Conservation (phyloP, 2,888 invertebrate species). For the Dryobotodes eremita region DNA sequence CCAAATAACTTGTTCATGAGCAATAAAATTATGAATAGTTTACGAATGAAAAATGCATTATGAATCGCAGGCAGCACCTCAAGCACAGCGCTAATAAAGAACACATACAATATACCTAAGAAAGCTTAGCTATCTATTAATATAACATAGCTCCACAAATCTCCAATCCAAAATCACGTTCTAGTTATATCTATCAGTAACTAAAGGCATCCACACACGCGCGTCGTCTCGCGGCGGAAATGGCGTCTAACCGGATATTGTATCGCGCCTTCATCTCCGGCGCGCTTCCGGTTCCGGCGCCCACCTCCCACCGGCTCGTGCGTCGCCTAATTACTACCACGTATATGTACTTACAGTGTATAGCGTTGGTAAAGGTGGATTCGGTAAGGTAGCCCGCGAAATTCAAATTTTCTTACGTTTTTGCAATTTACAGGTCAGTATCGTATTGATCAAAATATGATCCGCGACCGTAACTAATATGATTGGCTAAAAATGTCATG, state of each 20-base stretch:
- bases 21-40: background rate
- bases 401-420: too few relatives aligned
- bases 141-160: background rate
- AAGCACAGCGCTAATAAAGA: background rate
- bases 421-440: too few relatives aligned
- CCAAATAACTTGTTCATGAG: background rate
- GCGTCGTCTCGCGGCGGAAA: conserved; percentile 89
- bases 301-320: conserved; percentile 79
- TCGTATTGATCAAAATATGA: too few relatives aligned
- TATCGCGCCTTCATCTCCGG: conserved; percentile 91
- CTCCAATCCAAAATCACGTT: conserved; percentile 68
- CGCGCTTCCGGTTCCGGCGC: conserved; percentile 87
- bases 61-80: background rate
- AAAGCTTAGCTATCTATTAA: background rate
- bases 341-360: conserved; percentile 47
- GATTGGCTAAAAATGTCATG: too few relatives aligned
- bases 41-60: background rate
- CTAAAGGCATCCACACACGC: conserved; percentile 82
- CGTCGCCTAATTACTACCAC: conserved; percentile 88
- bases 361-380: conserved; percentile 27
- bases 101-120: background rate
- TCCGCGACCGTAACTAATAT: too few relatives aligned
- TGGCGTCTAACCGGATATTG: conserved; percentile 91
- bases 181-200: conserved; percentile 68
- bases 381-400: too few relatives aligned